Conservation (phyloP, 2,113 vertebrate species). For the Otocyon megalotis region DNA sequence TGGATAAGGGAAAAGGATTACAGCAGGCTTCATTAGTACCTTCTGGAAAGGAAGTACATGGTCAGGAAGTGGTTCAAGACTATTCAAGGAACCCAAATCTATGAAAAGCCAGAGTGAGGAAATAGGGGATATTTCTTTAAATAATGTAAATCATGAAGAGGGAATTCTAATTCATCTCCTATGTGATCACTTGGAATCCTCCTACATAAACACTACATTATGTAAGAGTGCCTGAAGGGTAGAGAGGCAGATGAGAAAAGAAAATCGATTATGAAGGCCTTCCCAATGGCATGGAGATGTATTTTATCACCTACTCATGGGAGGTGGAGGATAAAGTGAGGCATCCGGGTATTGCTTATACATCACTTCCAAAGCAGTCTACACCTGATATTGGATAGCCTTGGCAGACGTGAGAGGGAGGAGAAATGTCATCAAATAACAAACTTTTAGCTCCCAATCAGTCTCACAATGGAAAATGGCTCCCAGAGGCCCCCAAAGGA, state of each 20-base stretch:
- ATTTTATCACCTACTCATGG: not conserved
- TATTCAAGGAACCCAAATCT: not conserved
- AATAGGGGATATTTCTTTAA: not conserved
- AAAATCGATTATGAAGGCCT: not conserved
- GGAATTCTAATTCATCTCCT: conserved; percentile 24
- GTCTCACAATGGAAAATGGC: not conserved
- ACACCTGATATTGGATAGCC: not conserved
- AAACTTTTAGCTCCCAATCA: not conserved
- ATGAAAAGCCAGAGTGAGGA: conserved; percentile 40
- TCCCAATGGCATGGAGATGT: not conserved
- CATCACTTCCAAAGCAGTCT: not conserved
- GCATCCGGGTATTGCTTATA: not conserved
- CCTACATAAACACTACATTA: not conserved
- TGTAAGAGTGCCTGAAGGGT: not conserved
- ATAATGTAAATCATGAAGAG: not conserved
- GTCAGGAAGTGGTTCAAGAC: conserved; percentile 44
- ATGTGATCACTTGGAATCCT: not conserved
- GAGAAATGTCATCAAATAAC: not conserved
- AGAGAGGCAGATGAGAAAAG: not conserved
- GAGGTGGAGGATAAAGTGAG: not conserved
- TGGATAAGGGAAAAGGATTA: conserved; percentile 10
- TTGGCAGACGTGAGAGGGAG: not conserved
- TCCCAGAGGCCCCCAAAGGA: not conserved
- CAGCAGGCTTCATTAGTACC: not conserved
- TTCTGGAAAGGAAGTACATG: conserved; percentile 51